A percentile compares a stretch with the other conserved stretches of the same genome.
These are phyloP conservation scores for Climacteris rufus DNA, from an alignment of 2,113 vertebrate genomes.

Conservation along the genomic window DNA sequence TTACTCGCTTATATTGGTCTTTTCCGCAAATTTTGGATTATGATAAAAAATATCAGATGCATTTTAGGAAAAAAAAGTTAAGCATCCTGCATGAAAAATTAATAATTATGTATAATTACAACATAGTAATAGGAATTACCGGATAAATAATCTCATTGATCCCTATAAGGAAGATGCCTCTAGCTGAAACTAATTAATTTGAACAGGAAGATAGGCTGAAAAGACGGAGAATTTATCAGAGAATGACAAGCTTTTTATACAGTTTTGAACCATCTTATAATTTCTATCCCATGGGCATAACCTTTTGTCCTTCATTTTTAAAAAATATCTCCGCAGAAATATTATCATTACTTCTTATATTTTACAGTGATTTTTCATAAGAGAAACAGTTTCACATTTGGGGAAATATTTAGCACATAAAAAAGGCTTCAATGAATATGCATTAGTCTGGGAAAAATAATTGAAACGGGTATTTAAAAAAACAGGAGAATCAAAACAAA, in stretches of 20 bases:
- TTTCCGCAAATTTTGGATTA: neutral
- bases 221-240: constrained; percentile 1
- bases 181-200: constrained; percentile 16
- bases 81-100: constrained; percentile 6
- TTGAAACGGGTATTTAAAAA: neutral
- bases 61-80: neutral
- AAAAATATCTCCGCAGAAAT: neutral
- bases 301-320: neutral
- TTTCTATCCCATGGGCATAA: constrained; percentile 1
- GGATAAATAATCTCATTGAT: neutral
- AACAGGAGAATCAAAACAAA: neutral
- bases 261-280: neutral
- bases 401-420: neutral
- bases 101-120: constrained; percentile 13
- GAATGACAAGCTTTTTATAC: neutral
- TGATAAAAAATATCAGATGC: neutral
- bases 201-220: neutral
- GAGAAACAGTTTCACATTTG: neutral
- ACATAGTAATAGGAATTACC: neutral
- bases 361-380: neutral
- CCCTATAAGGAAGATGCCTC: neutral
- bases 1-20: neutral
- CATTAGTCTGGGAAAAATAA: neutral
- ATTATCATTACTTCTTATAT: neutral
- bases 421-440: neutral